These are phyloP conservation scores for Petrolisthes cinctipes DNA, from an alignment of 2,888 invertebrate species.

Conservation along the genomic window DNA sequence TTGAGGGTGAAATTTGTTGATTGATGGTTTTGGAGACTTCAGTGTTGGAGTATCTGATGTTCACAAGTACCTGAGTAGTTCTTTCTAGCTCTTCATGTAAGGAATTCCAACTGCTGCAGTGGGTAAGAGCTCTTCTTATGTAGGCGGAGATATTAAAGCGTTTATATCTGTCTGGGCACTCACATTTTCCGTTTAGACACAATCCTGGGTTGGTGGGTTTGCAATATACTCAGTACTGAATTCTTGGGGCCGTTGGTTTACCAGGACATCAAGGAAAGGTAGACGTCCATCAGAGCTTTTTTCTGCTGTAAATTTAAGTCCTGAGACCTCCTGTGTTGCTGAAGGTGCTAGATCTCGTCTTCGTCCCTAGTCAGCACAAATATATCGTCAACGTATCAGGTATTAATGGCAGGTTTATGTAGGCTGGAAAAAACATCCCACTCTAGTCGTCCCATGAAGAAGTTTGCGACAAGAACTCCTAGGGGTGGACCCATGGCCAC, in stretches of 20 bases:
- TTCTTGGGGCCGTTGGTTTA: conserved; percentile 5
- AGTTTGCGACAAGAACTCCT: neutral
- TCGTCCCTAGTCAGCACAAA: conserved; percentile 14
- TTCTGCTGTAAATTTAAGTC: neutral
- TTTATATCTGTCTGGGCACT: conserved; percentile 1
- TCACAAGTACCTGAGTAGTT: neutral
- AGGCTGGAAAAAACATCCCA: conserved; percentile 9
- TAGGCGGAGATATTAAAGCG: neutral
- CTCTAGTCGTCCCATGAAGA: conserved; percentile 14
- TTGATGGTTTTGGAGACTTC: conserved; percentile 8
- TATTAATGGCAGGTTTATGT: neutral
- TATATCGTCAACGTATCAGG: conserved; percentile 16
- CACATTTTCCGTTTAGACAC: neutral
- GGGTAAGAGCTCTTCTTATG: neutral
- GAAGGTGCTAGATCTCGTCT: neutral
- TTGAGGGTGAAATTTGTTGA: too few species aligned
- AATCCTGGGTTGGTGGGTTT: conserved; percentile 21
- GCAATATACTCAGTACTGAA: conserved; percentile 13
- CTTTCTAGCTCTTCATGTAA: neutral
- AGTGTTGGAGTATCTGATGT: conserved; percentile 9
- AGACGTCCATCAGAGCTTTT: conserved; percentile 4
- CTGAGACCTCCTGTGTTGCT: conserved; percentile 4
- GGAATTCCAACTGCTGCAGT: neutral
- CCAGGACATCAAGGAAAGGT: neutral
- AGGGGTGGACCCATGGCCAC: conserved; percentile 19